These are phyloP conservation scores for Phymorhynchus buccinoides DNA, from an alignment of 1,140 invertebrate genomes.

Conservation along the genomic window DNA sequence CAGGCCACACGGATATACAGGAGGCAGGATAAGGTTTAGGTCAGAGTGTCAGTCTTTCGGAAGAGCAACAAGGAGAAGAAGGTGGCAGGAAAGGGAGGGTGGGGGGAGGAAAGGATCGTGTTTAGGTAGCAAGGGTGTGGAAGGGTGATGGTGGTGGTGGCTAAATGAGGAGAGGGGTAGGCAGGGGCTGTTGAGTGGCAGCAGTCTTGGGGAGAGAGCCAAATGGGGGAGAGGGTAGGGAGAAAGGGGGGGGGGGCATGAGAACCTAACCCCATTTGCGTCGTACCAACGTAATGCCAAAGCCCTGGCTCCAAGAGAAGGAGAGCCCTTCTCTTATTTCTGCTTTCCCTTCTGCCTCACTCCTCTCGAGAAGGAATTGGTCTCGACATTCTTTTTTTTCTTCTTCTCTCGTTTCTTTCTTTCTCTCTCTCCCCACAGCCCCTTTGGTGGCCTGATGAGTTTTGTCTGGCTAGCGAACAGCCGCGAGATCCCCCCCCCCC, in stretches of 20 bases:
- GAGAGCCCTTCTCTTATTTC: background rate
- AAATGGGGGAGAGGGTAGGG: background rate
- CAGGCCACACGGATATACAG: constrained; percentile 26
- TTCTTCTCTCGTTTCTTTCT: too few species aligned
- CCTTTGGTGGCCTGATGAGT: constrained; percentile 21
- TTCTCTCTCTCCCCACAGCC: background rate
- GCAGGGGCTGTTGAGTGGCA: too few species aligned
- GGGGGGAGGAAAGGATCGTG: background rate
- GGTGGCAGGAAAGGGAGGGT: background rate
- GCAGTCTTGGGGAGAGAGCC: constrained; percentile 7
- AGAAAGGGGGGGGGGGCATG: constrained; percentile 6
- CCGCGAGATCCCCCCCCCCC: constrained; percentile 2
- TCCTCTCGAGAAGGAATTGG: constrained; percentile 36
- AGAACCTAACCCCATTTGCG: constrained; percentile 32
- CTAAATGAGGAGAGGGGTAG: background rate
- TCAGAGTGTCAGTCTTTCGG: constrained; percentile 16
- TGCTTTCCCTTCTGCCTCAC: background rate
- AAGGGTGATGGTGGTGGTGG: background rate
- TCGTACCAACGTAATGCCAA: constrained; percentile 2
- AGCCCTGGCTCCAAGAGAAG: background rate
- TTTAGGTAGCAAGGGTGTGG: background rate
- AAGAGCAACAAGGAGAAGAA: background rate
- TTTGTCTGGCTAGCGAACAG: constrained; percentile 26
- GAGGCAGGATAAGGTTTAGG: constrained; percentile 17
- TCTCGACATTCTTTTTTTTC: constrained; percentile 36